These are phyloP conservation scores for Lapara coniferarum DNA, from an alignment of 2,888 invertebrate genomes.

Conservation along the genomic window DNA sequence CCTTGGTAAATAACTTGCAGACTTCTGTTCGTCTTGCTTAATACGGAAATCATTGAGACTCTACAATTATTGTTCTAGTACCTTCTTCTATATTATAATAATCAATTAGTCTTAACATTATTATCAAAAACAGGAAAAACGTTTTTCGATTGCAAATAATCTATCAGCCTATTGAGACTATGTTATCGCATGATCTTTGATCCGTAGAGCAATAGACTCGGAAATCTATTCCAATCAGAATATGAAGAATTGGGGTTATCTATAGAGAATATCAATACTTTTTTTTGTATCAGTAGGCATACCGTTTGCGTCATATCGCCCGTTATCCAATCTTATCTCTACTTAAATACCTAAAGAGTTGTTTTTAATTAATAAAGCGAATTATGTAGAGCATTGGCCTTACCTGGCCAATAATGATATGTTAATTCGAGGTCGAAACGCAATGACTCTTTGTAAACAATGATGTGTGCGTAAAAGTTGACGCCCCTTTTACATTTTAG, in stretches of 20 bases:
- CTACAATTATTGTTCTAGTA: neutral
- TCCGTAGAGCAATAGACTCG: neutral
- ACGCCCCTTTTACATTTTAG: neutral
- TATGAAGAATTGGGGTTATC: slow-evolving; percentile 16
- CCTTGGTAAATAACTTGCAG: no score
- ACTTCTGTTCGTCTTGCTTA: no score
- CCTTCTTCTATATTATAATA: neutral
- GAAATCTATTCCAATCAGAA: slow-evolving; percentile 12
- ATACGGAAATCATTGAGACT: neutral
- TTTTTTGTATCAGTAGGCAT: slow-evolving; percentile 31
- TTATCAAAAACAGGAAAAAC: slow-evolving; percentile 18
- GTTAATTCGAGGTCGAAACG: slow-evolving; percentile 29
- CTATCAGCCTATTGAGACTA: neutral
- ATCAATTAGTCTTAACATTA: neutral
- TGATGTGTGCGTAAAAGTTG: neutral
- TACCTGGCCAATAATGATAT: slow-evolving; percentile 27
- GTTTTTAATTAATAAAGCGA: slow-evolving; percentile 6
- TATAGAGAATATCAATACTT: slow-evolving; percentile 2
- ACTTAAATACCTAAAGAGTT: slow-evolving; percentile 4
- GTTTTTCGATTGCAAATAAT: slow-evolving; percentile 7
- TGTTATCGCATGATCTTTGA: slow-evolving; percentile 21
- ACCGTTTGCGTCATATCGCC: slow-evolving; percentile 39
- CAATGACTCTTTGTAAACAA: slow-evolving; percentile 19
- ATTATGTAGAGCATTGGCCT: slow-evolving; percentile 33
- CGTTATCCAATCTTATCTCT: slow-evolving; percentile 19